Percentiles rank a stretch among this genome's conserved stretches.
Conservation (phyloP, 2,797 vertebrate genomes). For the Melanotaenia pygmaea region DNA sequence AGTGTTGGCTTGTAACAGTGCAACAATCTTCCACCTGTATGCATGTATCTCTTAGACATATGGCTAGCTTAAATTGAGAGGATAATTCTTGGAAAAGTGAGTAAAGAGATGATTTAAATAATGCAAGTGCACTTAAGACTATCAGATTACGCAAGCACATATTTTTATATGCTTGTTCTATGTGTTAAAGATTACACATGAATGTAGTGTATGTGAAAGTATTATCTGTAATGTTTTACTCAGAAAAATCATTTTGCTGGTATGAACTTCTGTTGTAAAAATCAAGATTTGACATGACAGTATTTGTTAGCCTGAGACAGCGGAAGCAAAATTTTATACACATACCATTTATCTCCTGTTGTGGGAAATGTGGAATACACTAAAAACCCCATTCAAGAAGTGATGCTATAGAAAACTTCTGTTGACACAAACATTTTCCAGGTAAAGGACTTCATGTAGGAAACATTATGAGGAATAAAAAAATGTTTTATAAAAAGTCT, state of each 20-base stretch:
- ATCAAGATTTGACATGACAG: constrained; percentile 2
- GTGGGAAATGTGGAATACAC: constrained; percentile 8
- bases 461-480: too few species aligned
- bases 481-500: background rate
- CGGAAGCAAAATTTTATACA: constrained; percentile 15
- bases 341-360: constrained; percentile 19
- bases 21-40: constrained; percentile 65
- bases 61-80: constrained; percentile 29
- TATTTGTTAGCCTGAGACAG: constrained; percentile 19
- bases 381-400: constrained; percentile 35
- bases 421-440: background rate
- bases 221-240: constrained; percentile 11
- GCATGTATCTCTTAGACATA: constrained; percentile 50
- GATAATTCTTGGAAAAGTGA: constrained; percentile 25
- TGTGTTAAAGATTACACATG: background rate
- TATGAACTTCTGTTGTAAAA: constrained; percentile 3
- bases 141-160: constrained; percentile 11
- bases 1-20: constrained; percentile 48
- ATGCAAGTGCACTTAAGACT: constrained; percentile 9
- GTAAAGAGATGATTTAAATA: background rate
- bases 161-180: constrained; percentile 1
- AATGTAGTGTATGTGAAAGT: background rate
- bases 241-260: constrained; percentile 2
- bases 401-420: background rate
- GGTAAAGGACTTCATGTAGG: background rate